Conservation (phyloP, 2,113 vertebrate species). For the Rattus rattus region DNA sequence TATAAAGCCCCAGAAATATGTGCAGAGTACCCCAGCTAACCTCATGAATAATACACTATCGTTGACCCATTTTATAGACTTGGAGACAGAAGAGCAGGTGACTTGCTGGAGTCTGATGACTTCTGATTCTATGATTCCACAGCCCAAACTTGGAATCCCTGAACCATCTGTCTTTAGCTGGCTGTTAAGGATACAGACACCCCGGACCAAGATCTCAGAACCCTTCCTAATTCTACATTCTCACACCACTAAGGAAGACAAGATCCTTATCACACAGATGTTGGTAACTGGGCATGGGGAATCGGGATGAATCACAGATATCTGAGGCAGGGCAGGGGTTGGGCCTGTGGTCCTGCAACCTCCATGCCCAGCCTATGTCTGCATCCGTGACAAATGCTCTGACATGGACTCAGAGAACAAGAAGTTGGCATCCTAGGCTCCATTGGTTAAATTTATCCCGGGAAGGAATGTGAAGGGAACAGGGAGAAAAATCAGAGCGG, state of each 20-base stretch:
- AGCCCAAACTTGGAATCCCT: neutral
- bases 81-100: neutral
- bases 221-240: neutral
- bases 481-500: constrained; percentile 72
- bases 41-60: neutral
- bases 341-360: neutral
- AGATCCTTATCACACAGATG: neutral
- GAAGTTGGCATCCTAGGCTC: constrained; percentile 29
- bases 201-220: neutral
- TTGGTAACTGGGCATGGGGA: neutral
- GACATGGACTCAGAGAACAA: neutral
- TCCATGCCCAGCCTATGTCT: neutral
- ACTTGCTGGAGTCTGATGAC: neutral
- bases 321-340: neutral
- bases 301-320: neutral
- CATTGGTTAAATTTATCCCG: constrained; percentile 76
- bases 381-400: neutral
- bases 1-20: neutral
- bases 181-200: neutral
- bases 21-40: neutral
- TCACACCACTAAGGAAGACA: neutral
- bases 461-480: constrained; percentile 67
- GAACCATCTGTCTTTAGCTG: neutral
- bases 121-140: neutral
- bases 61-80: neutral